Conservation (phyloP, 2,888 invertebrate genomes). For the Thyatira batis region DNA sequence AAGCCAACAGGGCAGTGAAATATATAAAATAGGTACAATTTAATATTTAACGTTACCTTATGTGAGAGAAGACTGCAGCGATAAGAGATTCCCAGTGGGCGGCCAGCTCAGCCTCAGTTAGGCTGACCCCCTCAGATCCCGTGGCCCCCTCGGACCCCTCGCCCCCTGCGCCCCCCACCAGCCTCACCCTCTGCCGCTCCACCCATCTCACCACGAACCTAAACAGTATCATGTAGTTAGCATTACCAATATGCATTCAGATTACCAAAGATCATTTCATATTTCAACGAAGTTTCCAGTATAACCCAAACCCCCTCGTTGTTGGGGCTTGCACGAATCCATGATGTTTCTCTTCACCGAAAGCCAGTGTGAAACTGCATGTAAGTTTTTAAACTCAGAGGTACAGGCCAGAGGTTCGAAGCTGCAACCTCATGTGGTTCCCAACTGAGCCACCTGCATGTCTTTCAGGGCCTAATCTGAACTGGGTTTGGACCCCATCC, state of each 20-base stretch:
- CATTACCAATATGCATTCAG: background rate
- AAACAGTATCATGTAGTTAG: background rate
- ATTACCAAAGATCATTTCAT: slow-evolving; percentile 16
- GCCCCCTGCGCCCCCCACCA: slow-evolving; percentile 13
- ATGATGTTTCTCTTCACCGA: too few relatives aligned
- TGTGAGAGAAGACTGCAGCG: slow-evolving; percentile 87
- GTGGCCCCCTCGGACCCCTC: slow-evolving; percentile 76
- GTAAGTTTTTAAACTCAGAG: too few relatives aligned
- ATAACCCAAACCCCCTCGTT: too few relatives aligned
- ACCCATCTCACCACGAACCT: slow-evolving; percentile 91
- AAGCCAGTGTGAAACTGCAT: too few relatives aligned
- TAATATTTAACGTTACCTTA: slow-evolving; percentile 72
- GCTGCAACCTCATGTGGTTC: too few relatives aligned
- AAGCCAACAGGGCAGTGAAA: background rate
- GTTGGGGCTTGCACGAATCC: too few relatives aligned
- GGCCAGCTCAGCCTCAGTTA: slow-evolving; percentile 77
- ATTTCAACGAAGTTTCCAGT: too few relatives aligned
- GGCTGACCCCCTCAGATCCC: slow-evolving; percentile 70
- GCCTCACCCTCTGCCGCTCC: slow-evolving; percentile 84
- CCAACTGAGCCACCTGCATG: too few relatives aligned
- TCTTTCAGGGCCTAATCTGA: too few relatives aligned
- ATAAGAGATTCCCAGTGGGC: slow-evolving; percentile 86
- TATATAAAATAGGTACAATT: too few relatives aligned
- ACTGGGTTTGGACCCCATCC: too few relatives aligned
- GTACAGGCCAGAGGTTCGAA: too few relatives aligned